Evolutionary conservation across 2,113 vertebrate genomes (phyloP).

Genomic region (Poeciliopsis prolifica): DNA sequence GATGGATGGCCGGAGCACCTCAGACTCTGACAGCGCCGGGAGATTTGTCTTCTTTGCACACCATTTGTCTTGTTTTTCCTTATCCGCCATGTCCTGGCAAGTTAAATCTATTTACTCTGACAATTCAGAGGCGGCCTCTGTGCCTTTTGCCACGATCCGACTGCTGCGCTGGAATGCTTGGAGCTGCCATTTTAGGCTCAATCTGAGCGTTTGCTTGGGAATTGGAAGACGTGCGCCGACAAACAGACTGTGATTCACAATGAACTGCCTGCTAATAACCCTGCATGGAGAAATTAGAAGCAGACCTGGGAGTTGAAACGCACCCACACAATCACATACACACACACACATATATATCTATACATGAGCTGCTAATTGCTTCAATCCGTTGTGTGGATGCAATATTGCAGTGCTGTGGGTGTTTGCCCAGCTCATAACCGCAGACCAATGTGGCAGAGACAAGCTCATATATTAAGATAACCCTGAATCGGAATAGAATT

Average conservation of each 20-base stretch:
- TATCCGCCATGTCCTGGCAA: constrained; percentile 38
- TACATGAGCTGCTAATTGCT: constrained; percentile 77
- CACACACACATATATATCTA: constrained; percentile 27
- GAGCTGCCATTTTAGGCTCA: background rate
- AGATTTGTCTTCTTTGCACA: constrained; percentile 67
- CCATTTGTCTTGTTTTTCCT: constrained; percentile 63
- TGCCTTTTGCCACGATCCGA: background rate
- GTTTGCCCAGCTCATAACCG: constrained; percentile 77
- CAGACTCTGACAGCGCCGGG: constrained; percentile 56
- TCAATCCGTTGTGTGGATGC: constrained; percentile 64
- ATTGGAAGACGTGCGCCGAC: constrained; percentile 37
- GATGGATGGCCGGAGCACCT: constrained; percentile 62
- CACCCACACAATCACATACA: constrained; percentile 38
- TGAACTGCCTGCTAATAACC: constrained; percentile 60
- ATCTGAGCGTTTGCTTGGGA: constrained; percentile 12
- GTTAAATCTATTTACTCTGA: constrained; percentile 50
- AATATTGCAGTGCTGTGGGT: constrained; percentile 75
- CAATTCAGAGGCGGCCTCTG: constrained; percentile 1
- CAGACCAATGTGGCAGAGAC: constrained; percentile 74
- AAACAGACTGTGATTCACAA: constrained; percentile 46
- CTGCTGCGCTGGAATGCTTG: background rate
- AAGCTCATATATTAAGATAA: constrained; percentile 81
- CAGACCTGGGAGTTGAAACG: constrained; percentile 48
- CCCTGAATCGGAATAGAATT: constrained; percentile 78
- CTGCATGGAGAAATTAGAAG: constrained; percentile 58